Evolutionary conservation across 1,140 invertebrate genomes (phyloP), one percentile per base, ranked within the genome.

Genomic region (Ctenoplectra terminalis): DNA sequence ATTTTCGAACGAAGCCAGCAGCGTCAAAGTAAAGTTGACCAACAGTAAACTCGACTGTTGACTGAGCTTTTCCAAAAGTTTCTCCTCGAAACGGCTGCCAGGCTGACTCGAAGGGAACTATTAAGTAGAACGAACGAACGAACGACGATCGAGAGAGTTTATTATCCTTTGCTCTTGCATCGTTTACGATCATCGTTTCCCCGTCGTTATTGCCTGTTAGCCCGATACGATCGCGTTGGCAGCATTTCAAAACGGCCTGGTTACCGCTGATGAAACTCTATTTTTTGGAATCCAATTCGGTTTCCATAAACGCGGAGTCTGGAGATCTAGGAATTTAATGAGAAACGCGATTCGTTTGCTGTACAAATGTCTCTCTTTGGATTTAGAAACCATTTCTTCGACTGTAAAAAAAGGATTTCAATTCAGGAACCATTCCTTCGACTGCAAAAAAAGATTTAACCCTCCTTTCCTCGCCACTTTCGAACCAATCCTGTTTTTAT

Each of bases 211-310:
- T 58, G 52, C 52, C 40, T 37, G 34, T 46, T 46, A 67, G 46
- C 63, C 50, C 40, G 54, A 71, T 70, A 78, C 66, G 66, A 71
- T 77, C 75, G 40, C 23, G 43, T 43, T 78, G 75, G 75, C 75
- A 78, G 17, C 23, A 34, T 58, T 71, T 78, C 64, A 78, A 78
- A 46, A 58, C 26, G 26, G 23, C n/a, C 20, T 11, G 40, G 13
- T 31, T 23, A 11, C 43, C 72, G 13, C 37, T 26, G 74, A 67
- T 37, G 13, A 54, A 54, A 43, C 37, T 40, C 29, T 20, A 54
- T 76, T 76, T 76, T 66, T 76, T 37, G 7, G 40, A 48, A 74
- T 74, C 58, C 72, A 74, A 63, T 74, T 74, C 48, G 8, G n/a
- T 66, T 66, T 26, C 13, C 11, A 23, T 29, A 15, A n/a, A 63